Evolutionary conservation across 2,888 invertebrate genomes (phyloP).

Genomic region (Erpobdella octoculata): DNA sequence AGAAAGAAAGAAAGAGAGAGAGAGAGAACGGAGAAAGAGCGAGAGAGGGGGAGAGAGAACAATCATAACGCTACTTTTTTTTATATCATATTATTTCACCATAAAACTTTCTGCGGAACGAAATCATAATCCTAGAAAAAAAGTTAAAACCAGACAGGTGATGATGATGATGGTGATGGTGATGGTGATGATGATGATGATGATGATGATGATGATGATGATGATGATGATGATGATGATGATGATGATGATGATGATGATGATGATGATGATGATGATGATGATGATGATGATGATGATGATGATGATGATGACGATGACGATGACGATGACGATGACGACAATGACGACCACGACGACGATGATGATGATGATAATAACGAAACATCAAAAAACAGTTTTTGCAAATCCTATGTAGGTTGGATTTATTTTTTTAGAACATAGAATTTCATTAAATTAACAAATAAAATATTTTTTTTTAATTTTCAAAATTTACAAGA

Average conservation of each 20-base stretch:
- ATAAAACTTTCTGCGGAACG: too few species aligned
- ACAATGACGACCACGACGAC: constrained; percentile 2
- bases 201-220: constrained; percentile 27
- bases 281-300: constrained; percentile 22
- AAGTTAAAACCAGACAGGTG: too few species aligned
- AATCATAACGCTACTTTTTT: too few species aligned
- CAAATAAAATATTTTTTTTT: too few species aligned
- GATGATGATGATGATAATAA: constrained; percentile 6
- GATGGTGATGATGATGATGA: constrained; percentile 27
- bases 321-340: constrained; percentile 15
- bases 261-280: constrained; percentile 27
- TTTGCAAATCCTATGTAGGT: too few species aligned
- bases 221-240: constrained; percentile 29
- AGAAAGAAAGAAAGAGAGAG: not conserved
- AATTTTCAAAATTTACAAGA: too few species aligned
- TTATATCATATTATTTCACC: too few species aligned
- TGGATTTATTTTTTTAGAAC: too few species aligned
- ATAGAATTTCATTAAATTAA: too few species aligned
- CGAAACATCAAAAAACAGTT: too few species aligned
- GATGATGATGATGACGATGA: constrained; percentile 23
- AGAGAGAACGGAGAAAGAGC: constrained; percentile 2
- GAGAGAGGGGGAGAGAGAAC: too few species aligned
- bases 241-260: constrained; percentile 28
- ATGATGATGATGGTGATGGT: constrained; percentile 27
- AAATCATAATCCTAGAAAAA: too few species aligned